phyloP scores from a whole-genome alignment of 1,140 invertebrate genomes.

The Tetraneura akinire region DNA sequence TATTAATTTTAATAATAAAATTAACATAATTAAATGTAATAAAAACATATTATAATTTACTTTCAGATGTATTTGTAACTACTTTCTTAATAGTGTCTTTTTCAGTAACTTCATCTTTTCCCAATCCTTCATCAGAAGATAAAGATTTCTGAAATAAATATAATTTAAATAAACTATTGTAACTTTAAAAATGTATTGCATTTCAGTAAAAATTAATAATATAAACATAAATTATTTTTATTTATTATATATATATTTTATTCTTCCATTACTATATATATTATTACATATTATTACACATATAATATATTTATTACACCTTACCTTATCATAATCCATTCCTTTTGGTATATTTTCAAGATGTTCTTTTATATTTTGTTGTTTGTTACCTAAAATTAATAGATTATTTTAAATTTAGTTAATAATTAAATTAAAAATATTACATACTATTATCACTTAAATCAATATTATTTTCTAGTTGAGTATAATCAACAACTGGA shows the following conservation, averaged over 20 bases:
- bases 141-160: slow-evolving; percentile 51
- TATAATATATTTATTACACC: neutral
- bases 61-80: neutral
- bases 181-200: neutral
- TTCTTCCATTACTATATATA: too few species aligned
- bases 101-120: slow-evolving; percentile 53
- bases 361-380: slow-evolving; percentile 11
- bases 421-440: neutral
- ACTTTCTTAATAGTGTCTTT: slow-evolving; percentile 32
- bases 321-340: slow-evolving; percentile 32
- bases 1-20: too few species aligned
- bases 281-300: too few species aligned
- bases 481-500: slow-evolving; percentile 53
- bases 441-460: slow-evolving; percentile 1
- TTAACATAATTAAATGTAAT: neutral
- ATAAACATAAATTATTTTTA: neutral
- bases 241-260: too few species aligned
- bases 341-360: slow-evolving; percentile 3
- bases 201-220: too few species aligned
- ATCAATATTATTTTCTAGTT: neutral
- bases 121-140: slow-evolving; percentile 54
- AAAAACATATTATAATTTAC: neutral
- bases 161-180: neutral
- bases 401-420: neutral
- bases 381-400: neutral